Conservation (phyloP, 2,888 invertebrate genomes). For the Ophion ventricosus region DNA sequence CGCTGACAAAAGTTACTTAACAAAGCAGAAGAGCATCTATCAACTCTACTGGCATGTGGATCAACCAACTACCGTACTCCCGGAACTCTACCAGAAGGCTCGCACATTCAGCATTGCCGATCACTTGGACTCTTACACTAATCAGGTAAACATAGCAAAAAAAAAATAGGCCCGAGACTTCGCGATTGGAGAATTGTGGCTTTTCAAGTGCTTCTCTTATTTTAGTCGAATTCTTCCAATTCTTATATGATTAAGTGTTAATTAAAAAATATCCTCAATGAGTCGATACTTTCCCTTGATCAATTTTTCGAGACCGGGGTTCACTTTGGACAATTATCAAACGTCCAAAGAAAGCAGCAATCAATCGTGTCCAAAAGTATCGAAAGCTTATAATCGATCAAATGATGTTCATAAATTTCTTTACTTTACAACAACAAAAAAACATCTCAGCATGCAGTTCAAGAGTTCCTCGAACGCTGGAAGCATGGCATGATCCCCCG, state of each 20-base stretch:
- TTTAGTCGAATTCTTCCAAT: not conserved
- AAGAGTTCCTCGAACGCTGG: constrained; percentile 83
- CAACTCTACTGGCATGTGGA: constrained; percentile 83
- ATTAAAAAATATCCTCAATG: not conserved
- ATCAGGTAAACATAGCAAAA: constrained; percentile 70
- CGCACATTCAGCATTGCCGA: constrained; percentile 73
- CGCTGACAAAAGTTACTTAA: constrained; percentile 80
- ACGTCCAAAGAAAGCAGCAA: too few relatives aligned
- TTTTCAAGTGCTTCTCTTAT: too few relatives aligned
- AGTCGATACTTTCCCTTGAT: not conserved
- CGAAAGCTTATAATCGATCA: not conserved
- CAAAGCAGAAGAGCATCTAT: constrained; percentile 83
- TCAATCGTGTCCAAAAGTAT: too few relatives aligned
- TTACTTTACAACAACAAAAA: constrained; percentile 78
- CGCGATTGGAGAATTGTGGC: not conserved
- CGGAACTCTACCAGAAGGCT: constrained; percentile 74
- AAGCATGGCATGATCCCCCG: constrained; percentile 77
- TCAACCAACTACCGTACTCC: constrained; percentile 77
- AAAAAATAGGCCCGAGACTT: not conserved
- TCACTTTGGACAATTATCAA: not conserved
- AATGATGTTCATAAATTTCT: not conserved
- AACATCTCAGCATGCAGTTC: constrained; percentile 80
- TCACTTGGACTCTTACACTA: constrained; percentile 69
- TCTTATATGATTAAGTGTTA: not conserved
- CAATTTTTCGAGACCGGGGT: not conserved